Conservation (phyloP, 2,113 vertebrate genomes). For the Herpailurus yagouaroundi region DNA sequence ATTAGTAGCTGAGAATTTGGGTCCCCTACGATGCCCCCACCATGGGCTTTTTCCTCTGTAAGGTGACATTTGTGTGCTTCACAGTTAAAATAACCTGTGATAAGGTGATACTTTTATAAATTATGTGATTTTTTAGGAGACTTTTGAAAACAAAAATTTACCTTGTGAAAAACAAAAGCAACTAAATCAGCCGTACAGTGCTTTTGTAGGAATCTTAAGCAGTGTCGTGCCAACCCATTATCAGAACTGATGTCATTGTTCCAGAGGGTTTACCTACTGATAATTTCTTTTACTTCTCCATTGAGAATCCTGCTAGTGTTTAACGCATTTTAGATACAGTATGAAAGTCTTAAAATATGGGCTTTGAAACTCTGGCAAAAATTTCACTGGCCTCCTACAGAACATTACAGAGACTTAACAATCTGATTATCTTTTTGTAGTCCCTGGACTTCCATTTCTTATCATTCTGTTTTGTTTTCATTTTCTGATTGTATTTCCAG, state of each 20-base stretch:
- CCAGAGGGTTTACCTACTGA: slow-evolving; percentile 31
- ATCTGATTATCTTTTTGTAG: background rate
- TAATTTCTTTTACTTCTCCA: slow-evolving; percentile 63
- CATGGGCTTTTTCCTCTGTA: too few species aligned
- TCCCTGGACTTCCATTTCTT: background rate
- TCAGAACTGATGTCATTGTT: slow-evolving; percentile 60
- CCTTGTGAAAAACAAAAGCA: slow-evolving; percentile 43
- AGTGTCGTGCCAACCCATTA: background rate
- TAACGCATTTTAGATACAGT: slow-evolving; percentile 18
- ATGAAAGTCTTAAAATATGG: slow-evolving; percentile 10
- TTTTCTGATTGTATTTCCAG: background rate
- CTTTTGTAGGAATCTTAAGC: slow-evolving; percentile 45
- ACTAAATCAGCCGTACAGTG: background rate
- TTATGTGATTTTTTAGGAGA: slow-evolving; percentile 22
- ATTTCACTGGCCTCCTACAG: background rate
- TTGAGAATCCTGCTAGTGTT: slow-evolving; percentile 28
- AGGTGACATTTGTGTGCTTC: background rate
- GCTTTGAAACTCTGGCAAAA: slow-evolving; percentile 43
- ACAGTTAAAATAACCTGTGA: background rate
- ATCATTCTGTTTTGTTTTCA: background rate
- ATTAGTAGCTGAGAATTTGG: background rate
- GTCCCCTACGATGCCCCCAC: accelerated
- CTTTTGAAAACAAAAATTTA: slow-evolving; percentile 31
- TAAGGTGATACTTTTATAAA: background rate
- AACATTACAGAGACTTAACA: slow-evolving; percentile 21